phyloP scores from a whole-genome alignment of 1,140 invertebrate species.

The Magallana gigas region DNA sequence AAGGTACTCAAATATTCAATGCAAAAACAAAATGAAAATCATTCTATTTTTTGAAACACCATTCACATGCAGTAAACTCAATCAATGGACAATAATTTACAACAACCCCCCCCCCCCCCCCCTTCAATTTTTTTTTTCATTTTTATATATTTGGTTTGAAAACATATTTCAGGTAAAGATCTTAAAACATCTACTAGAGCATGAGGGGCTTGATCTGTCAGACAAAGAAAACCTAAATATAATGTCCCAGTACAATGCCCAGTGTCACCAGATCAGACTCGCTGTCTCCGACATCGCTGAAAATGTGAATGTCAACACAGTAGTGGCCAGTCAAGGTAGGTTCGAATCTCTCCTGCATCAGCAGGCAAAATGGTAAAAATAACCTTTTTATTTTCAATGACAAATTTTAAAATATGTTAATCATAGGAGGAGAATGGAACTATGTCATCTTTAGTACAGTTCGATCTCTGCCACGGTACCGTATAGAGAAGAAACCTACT shows the following conservation, averaged over 20 bases:
- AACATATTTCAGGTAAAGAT: slow-evolving; percentile 51
- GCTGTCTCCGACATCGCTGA: slow-evolving; percentile 41
- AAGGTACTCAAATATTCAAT: no score
- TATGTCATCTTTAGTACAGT: slow-evolving; percentile 73
- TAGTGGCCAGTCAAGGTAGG: slow-evolving; percentile 67
- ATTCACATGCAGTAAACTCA: no score
- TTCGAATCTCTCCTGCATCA: neutral
- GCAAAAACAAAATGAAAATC: no score
- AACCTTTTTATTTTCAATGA: neutral
- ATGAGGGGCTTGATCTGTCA: slow-evolving; percentile 42
- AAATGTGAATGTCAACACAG: slow-evolving; percentile 63
- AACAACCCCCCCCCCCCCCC: no score
- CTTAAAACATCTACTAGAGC: slow-evolving; percentile 52
- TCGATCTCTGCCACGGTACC: slow-evolving; percentile 65
- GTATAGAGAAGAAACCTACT: slow-evolving; percentile 69
- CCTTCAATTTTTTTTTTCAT: no score
- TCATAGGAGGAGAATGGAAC: slow-evolving; percentile 70
- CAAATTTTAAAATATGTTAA: no score
- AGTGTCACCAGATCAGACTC: slow-evolving; percentile 53
- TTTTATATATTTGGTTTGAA: no score
- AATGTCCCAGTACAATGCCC: slow-evolving; percentile 67
- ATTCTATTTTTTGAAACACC: no score
- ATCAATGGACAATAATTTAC: no score
- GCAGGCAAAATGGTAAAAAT: no score
- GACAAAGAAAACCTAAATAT: slow-evolving; percentile 55